Percentiles rank a stretch among this genome's conserved stretches.
phyloP scores from a whole-genome alignment of 2,888 invertebrate genomes.

The Operophtera brumata region DNA sequence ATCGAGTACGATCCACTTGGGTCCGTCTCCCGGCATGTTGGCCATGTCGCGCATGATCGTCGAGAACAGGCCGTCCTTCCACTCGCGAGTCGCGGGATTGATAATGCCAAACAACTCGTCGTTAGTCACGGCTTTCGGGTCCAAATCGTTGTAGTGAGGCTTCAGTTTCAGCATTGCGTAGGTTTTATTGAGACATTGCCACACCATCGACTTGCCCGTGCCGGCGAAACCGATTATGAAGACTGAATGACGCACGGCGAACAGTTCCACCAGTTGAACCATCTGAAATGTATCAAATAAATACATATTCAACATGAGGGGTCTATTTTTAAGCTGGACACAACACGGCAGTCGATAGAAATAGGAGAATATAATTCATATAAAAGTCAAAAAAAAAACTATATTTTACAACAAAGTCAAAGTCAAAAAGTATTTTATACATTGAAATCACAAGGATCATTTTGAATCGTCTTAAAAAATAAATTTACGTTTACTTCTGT shows the following conservation, averaged over 20 bases:
- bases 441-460: too few relatives aligned
- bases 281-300: conserved; percentile 76
- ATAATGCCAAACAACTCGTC: conserved; percentile 97
- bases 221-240: conserved; percentile 93
- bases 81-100: conserved; percentile 95
- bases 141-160: conserved; percentile 93
- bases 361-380: too few relatives aligned
- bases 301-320: not conserved
- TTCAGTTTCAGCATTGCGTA: conserved; percentile 90
- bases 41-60: conserved; percentile 96
- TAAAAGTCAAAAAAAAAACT: too few relatives aligned
- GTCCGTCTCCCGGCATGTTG: conserved; percentile 90
- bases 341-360: too few relatives aligned
- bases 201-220: conserved; percentile 95
- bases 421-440: too few relatives aligned
- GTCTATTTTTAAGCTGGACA: too few relatives aligned
- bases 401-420: too few relatives aligned
- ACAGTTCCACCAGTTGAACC: conserved; percentile 94
- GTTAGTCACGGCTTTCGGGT: conserved; percentile 97
- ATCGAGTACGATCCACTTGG: conserved; percentile 97
- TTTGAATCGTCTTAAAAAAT: too few relatives aligned
- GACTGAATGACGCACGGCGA: conserved; percentile 96
- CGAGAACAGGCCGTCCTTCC: conserved; percentile 95
- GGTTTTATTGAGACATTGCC: conserved; percentile 93
- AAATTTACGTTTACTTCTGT: too few relatives aligned